phyloP scores from a whole-genome alignment of 2,888 invertebrate genomes.

The Epinotia brunnichana region DNA sequence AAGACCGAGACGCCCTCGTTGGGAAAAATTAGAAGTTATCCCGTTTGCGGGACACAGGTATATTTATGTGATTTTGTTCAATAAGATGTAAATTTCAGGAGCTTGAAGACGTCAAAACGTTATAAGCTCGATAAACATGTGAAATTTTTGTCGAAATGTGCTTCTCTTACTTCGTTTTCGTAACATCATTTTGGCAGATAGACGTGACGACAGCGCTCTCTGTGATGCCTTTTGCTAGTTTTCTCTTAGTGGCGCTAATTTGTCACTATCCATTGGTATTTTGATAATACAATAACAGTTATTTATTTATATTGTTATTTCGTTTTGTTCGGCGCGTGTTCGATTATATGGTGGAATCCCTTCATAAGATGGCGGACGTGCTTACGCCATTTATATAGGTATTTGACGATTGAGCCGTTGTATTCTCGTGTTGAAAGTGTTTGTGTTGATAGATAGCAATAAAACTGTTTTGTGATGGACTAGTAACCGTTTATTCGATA shows the following conservation, averaged over 20 bases:
- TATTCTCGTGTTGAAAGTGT: slow-evolving; percentile 9
- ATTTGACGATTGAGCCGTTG: slow-evolving; percentile 35
- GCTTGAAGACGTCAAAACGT: not conserved
- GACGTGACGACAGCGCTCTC: slow-evolving; percentile 75
- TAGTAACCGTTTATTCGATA: not conserved
- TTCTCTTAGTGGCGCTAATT: slow-evolving; percentile 68
- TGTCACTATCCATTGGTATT: slow-evolving; percentile 51
- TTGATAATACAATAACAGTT: slow-evolving; percentile 51
- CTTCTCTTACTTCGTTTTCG: slow-evolving; percentile 41
- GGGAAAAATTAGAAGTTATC: slow-evolving; percentile 68
- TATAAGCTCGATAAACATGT: slow-evolving; percentile 35
- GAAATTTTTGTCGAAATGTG: slow-evolving; percentile 45
- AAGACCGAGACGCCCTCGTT: slow-evolving; percentile 71
- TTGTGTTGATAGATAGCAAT: slow-evolving; percentile 1
- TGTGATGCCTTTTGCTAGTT: slow-evolving; percentile 59
- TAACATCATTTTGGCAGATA: slow-evolving; percentile 51
- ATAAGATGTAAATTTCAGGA: slow-evolving; percentile 12
- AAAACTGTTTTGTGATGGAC: not conserved
- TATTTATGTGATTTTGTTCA: slow-evolving; percentile 35
- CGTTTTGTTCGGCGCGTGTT: slow-evolving; percentile 36
- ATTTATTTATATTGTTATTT: slow-evolving; percentile 45
- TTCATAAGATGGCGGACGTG: slow-evolving; percentile 57
- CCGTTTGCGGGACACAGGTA: slow-evolving; percentile 51
- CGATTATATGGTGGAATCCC: slow-evolving; percentile 43
- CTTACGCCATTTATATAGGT: slow-evolving; percentile 42